Conservation (phyloP, 2,888 invertebrate genomes). For the Lasioglossum marginatum region DNA sequence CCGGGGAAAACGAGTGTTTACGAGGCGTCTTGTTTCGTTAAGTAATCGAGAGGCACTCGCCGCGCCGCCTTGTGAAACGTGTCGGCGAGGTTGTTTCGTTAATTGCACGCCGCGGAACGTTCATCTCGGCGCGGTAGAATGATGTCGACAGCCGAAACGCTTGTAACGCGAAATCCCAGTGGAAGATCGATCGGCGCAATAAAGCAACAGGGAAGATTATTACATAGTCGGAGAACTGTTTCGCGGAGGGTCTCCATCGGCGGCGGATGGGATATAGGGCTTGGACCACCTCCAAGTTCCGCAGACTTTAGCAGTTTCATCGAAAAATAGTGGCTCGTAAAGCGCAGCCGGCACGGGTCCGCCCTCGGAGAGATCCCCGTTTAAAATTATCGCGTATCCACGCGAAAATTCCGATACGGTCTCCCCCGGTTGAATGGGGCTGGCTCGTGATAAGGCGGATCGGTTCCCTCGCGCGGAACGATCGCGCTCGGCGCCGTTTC, state of each 20-base stretch:
- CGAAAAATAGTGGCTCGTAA: constrained; percentile 49
- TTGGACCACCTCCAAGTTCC: constrained; percentile 64
- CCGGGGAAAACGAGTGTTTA: background rate
- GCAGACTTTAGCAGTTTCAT: constrained; percentile 54
- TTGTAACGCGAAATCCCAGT: background rate
- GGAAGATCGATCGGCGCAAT: constrained; percentile 7
- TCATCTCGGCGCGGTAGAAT: background rate
- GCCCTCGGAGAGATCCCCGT: background rate
- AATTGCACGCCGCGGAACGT: background rate
- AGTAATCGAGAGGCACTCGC: background rate
- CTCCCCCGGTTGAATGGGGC: background rate
- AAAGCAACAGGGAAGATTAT: constrained; percentile 18
- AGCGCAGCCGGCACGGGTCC: constrained; percentile 16
- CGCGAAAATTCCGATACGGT: background rate
- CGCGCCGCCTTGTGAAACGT: constrained; percentile 30
- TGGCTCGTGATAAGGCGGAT: background rate
- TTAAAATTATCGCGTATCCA: constrained; percentile 19
- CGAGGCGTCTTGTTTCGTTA: background rate
- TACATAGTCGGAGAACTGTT: constrained; percentile 54
- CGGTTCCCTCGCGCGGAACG: background rate
- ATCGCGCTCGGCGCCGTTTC: background rate
- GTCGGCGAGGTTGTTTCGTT: constrained; percentile 20
- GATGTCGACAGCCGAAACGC: background rate
- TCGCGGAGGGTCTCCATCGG: constrained; percentile 45
- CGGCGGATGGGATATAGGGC: constrained; percentile 36